phyloP scores from a whole-genome alignment of 1,140 invertebrate species.

The Sycophila sp. region DNA sequence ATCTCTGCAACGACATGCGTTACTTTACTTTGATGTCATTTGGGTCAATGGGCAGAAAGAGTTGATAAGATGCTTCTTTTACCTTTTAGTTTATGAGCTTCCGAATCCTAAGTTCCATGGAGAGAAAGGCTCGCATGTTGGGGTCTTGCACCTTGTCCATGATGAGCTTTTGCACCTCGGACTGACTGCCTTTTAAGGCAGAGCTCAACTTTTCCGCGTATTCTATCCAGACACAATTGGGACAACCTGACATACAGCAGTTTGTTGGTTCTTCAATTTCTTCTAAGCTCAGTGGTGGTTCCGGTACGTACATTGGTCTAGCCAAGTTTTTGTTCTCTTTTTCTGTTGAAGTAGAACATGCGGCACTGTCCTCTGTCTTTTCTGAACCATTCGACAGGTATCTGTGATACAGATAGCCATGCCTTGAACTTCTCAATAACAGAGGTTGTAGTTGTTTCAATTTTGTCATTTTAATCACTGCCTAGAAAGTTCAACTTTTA shows the following conservation, averaged over 20 bases:
- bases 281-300: neutral
- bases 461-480: constrained; percentile 25
- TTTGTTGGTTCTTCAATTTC: constrained; percentile 73
- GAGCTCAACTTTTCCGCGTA: constrained; percentile 86
- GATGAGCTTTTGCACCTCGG: constrained; percentile 77
- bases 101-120: constrained; percentile 74
- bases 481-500: no score
- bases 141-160: constrained; percentile 82
- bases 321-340: neutral
- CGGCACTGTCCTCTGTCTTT: neutral
- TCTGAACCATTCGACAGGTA: neutral
- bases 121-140: constrained; percentile 82
- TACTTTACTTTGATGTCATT: neutral
- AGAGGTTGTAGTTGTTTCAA: neutral
- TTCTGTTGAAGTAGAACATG: neutral
- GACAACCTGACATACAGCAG: constrained; percentile 94
- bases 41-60: neutral
- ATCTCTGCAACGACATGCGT: no score
- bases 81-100: constrained; percentile 51
- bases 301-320: neutral
- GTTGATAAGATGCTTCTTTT: no score
- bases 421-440: neutral
- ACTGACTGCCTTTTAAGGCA: constrained; percentile 74
- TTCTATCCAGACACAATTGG: constrained; percentile 94
- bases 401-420: neutral